phyloP scores from a whole-genome alignment of 2,113 vertebrate species.

The Odocoileus hemionus region DNA sequence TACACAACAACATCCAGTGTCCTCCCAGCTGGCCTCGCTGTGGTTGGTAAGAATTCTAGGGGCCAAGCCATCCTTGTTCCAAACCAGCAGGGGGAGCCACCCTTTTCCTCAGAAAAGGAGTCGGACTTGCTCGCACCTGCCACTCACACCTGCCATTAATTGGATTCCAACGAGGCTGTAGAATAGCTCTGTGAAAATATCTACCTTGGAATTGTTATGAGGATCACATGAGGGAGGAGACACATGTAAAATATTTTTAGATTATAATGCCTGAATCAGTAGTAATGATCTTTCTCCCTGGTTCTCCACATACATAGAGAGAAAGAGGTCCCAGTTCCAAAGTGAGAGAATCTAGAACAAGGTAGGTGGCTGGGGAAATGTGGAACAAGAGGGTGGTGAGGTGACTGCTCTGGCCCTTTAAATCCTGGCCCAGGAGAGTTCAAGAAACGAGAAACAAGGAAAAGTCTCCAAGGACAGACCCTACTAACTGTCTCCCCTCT shows the following conservation, averaged over 20 bases:
- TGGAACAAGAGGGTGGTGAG: background rate
- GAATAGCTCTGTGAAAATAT: background rate
- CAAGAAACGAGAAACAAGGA: constrained; percentile 33
- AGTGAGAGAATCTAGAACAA: background rate
- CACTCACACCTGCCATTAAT: background rate
- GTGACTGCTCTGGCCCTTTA: constrained; percentile 4
- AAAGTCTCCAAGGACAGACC: constrained; percentile 29
- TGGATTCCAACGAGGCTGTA: background rate
- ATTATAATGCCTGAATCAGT: background rate
- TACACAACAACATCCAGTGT: background rate
- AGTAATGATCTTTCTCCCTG: background rate
- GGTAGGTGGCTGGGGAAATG: background rate
- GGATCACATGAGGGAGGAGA: background rate
- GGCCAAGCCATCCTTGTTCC: background rate
- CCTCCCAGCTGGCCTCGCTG: background rate
- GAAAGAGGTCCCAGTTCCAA: background rate
- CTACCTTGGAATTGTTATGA: background rate
- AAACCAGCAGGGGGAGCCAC: constrained; percentile 17
- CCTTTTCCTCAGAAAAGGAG: background rate
- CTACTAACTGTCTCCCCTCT: background rate
- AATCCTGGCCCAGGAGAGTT: background rate
- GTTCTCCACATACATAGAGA: background rate
- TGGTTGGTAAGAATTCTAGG: background rate
- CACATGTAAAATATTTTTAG: background rate
- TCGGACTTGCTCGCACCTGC: background rate